Evolutionary conservation across 2,888 invertebrate species (phyloP), one percentile per base, ranked within the genome.

Genomic region (Axea sp.): DNA sequence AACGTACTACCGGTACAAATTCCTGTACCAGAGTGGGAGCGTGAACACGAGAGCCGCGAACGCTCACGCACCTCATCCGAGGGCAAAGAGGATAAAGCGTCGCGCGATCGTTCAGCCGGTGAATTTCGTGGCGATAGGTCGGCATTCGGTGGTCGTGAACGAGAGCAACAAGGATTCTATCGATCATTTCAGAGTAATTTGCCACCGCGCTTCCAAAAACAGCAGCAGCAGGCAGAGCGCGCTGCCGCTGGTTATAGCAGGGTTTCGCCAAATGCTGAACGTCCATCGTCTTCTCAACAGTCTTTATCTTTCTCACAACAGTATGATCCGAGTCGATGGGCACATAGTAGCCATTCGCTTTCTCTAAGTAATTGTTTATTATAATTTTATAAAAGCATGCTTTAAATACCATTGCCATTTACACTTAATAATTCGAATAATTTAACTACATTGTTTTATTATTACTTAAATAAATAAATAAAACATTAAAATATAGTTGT

Each of bases 181-280:
- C 91, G 93, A 80, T 92, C 92, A 76, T 95, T 94, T 88, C 94
- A 95, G 87, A 92, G 91, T 47, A 93, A 95, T 88, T 90, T 96
- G 82, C 96, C 96, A 53, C 96, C 96, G 8, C 90, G 96, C 65
- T 95, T 96, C 87, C 92, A 93, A 81, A 94, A 93, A 81, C 94
- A 95, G 81, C 94, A 94, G 80, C 73, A 74, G 9, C 73, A 73
- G 22, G 91, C 91, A 76, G 91, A 88, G 72, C 85, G 87, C 55
- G 71, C 81, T 43, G 59, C 75, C 9, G 77, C 78, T 6, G 80
- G 77, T 9, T 83, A 83, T 55, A 87, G 79, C 59, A 80, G 87
- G 11, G 82, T 85, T 33, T 86, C 86, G 11, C 86, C 87, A 1
- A 87, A 78, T 57, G 80, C 85, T 11, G 87, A 87, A 24, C 81